phyloP scores from a whole-genome alignment of 2,113 vertebrate species.

The Etheostoma cragini region DNA sequence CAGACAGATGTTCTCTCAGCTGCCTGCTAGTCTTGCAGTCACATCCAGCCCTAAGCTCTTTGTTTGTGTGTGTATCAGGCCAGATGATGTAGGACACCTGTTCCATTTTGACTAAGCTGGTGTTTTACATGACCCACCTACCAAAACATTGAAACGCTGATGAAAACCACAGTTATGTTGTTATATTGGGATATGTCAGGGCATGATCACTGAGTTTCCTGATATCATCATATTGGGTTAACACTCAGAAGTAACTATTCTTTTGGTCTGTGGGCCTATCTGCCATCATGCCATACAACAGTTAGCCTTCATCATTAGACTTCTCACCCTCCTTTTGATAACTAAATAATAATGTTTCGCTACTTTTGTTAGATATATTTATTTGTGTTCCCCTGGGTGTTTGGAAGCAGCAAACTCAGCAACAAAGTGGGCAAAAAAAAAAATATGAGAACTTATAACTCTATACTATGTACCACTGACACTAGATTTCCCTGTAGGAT shows the following conservation, averaged over 20 bases:
- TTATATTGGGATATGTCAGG: constrained; percentile 29
- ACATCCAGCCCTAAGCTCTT: constrained; percentile 19
- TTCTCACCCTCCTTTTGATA: not conserved
- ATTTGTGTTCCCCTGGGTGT: not conserved
- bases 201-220: not conserved
- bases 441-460: not conserved
- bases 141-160: constrained; percentile 55
- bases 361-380: not conserved
- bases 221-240: not conserved
- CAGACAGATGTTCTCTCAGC: constrained; percentile 54
- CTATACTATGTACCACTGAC: not conserved
- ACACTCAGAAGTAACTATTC: not conserved
- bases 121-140: constrained; percentile 43
- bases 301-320: not conserved
- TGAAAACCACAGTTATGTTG: constrained; percentile 26
- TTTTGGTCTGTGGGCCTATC: too few species aligned
- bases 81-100: constrained; percentile 63
- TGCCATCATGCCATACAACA: not conserved
- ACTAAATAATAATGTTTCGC: not conserved
- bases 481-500: constrained; percentile 9
- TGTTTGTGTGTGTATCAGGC: constrained; percentile 9
- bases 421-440: not conserved
- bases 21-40: constrained; percentile 30
- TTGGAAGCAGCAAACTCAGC: not conserved
- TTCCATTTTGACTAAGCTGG: constrained; percentile 61